Base-by-base conservation (phyloP, 2,888 invertebrate genomes). In the Stegana nigrithorax region DNA sequence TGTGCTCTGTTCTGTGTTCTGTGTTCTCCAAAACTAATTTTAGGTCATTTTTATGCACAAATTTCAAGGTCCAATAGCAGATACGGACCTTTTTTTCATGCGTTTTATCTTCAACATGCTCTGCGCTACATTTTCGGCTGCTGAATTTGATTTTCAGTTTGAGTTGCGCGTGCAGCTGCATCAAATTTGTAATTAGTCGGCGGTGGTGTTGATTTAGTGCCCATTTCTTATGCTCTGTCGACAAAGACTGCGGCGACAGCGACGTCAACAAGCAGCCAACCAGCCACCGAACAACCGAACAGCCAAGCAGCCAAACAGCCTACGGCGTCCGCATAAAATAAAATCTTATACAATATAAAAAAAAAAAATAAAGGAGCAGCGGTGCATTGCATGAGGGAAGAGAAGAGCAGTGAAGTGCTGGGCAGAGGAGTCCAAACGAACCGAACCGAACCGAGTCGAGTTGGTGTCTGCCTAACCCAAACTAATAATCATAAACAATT, bases 401-500 rank as follows among this genome's bases (percentile, higher is more conserved):
- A n/a, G n/a, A n/a, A n/a, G 12, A 10, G 36, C 21, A 14, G 19
- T 8, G 25, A 32, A 3, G 1, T 12, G 10, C 12, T n/a, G n/a
- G 10, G 36, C 36, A 53, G 19, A 29, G 21, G 21, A n/a, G 36
- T 26, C 25, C 53, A 14, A 55, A 21, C 21, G 26, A 55, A 55
- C 53, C 19, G n/a, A 42, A 32, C 32, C n/a, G 10, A 32, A 32
- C 8, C 32, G n/a, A 32, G 8, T n/a, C n/a, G 10, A 32, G 32
- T 32, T 2, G 14, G 17, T 17, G 44, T n/a, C n/a, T n/a, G n/a
- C 67, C 66, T 60, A 71, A 72, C 64, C 71, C 63, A 65, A 72
- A 72, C 66, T 71, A 68, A 71, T 72, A 71, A 71, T 72, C 71
- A 65, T 71, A 71, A 71, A 72, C 68, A 65, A 70, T 68, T 71